Evolutionary conservation across 2,797 vertebrate genomes (phyloP).

Genomic region (Morus bassanus): DNA sequence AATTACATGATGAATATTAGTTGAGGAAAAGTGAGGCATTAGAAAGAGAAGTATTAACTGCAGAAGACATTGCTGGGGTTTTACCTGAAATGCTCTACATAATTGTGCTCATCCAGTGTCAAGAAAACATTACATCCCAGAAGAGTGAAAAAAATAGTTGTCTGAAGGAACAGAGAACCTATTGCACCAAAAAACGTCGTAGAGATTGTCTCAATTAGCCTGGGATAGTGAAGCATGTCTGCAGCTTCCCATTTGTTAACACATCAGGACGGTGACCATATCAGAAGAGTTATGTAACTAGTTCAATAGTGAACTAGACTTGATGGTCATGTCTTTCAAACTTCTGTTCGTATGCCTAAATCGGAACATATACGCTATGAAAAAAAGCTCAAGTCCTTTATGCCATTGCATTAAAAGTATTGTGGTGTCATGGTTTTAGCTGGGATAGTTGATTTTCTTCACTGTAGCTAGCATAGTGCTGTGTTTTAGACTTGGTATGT

Average conservation of each 20-base stretch:
- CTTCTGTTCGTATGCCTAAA: background rate
- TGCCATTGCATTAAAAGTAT: background rate
- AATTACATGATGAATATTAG: background rate
- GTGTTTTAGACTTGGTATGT: no score
- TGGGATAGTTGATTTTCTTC: no score
- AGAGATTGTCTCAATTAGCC: background rate
- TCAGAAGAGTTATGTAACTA: background rate
- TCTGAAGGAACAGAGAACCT: background rate
- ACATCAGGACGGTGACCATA: background rate
- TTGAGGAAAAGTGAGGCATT: background rate
- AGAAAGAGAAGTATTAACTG: background rate
- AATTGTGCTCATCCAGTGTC: background rate
- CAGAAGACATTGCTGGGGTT: background rate
- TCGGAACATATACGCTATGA: background rate
- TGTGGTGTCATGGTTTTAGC: no score
- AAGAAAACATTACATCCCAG: background rate
- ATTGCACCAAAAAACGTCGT: background rate
- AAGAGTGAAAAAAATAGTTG: background rate
- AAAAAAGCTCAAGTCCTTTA: background rate
- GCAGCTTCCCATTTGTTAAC: background rate
- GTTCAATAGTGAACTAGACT: background rate
- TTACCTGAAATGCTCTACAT: background rate
- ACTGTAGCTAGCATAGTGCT: no score
- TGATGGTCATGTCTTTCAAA: background rate
- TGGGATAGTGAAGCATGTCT: background rate